Evolutionary conservation across 2,797 vertebrate species (phyloP), one percentile per base, ranked within the genome.

Genomic region (Odontamblyopus lacepedii): DNA sequence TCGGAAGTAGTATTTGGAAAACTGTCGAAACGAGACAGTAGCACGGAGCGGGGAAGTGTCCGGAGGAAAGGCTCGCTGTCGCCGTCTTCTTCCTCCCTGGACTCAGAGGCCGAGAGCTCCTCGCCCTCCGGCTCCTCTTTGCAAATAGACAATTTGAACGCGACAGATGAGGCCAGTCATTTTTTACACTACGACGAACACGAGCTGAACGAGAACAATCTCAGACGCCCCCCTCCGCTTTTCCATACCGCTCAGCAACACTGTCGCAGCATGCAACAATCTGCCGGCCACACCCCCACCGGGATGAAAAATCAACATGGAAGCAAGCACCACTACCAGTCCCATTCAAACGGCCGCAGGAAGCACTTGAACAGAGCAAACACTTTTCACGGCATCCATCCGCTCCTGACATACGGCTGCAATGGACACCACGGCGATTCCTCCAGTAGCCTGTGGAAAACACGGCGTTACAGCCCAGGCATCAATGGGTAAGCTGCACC

Each of bases 291-390:
- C 91, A 92, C 91, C 91, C 85, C 93, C 86, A 75, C 86, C 57
- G 82, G 85, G 70, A 81, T 88, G 87, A 92, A 74, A 48, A 84
- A 71, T 48, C 88, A 84, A 75, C 85, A 81, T 12, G 85, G 85
- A 77, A 86, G 55, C 84, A 86, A 83, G 77, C 81, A 85, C 51
- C 81, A 83, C 73, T 6, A 78, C 15, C 86, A 83, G 80, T 92
- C 82, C 0, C 85, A 88, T 6, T 59, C 83, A 8, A 59, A 95
- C 15, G 94, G 96, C 85, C 95, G 96, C 55, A 95, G 96, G 95
- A 96, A 95, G 95, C 95, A 95, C 9, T 95, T 98, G 78, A 97
- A 95, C 91, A 94, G 97, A 79, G 96, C 97, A 78, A 97, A 96
- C 93, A 97, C 96, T 15, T 97, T 91, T 71, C 91, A 96, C 89